Percentiles rank a stretch among this genome's conserved stretches.
Conservation (phyloP, 2,797 vertebrate genomes). For the Enteromius mattozi region DNA sequence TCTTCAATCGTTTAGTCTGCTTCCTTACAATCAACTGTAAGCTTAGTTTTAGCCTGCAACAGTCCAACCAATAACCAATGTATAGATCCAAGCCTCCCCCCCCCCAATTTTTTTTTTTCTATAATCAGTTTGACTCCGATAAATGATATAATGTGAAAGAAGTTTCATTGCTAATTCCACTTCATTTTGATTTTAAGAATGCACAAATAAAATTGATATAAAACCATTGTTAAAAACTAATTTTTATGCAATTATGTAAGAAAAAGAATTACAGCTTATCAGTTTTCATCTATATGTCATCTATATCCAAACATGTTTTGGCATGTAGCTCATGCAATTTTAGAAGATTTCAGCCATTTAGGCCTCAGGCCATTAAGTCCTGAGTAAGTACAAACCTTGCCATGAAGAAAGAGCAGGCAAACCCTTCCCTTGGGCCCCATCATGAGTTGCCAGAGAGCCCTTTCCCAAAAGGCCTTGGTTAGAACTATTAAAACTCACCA, state of each 20-base stretch:
- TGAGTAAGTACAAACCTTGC: not conserved
- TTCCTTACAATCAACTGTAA: not conserved
- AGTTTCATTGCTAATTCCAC: not conserved
- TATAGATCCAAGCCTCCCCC: not conserved
- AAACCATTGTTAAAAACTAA: not conserved
- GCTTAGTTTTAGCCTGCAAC: not conserved
- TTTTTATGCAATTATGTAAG: not conserved
- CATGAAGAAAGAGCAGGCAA: not conserved
- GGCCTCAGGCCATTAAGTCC: not conserved
- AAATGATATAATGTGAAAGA: not conserved
- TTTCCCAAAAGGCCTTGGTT: not conserved
- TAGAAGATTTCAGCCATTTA: constrained; percentile 5
- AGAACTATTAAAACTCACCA: not conserved
- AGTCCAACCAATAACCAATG: not conserved
- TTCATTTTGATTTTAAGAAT: not conserved
- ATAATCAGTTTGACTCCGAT: not conserved
- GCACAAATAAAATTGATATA: not conserved
- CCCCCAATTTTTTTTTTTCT: not conserved
- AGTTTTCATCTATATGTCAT: not conserved
- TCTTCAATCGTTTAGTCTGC: not conserved
- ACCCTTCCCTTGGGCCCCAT: constrained; percentile 10
- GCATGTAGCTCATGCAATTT: not conserved
- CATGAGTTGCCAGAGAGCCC: not conserved
- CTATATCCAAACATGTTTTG: not conserved
- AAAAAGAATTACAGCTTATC: not conserved